phyloP scores from a whole-genome alignment of 2,797 vertebrate species.

The Smutsia temminckii region DNA sequence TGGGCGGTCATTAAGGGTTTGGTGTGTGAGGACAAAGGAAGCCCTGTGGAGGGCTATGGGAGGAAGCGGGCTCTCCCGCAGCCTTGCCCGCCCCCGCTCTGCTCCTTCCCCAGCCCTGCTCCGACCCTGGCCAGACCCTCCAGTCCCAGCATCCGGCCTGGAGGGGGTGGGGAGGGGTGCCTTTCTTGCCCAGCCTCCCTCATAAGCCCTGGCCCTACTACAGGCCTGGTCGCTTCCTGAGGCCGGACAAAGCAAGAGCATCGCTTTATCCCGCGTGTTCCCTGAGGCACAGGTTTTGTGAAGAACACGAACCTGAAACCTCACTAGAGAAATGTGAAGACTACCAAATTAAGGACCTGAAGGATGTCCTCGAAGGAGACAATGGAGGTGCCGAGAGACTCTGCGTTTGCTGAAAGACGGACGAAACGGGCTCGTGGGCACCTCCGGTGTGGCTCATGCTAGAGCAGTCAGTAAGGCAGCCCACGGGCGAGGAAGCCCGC shows the following conservation, averaged over 20 bases:
- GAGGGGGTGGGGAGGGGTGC: neutral
- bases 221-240: neutral
- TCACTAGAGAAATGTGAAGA: neutral
- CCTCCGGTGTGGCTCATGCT: no score
- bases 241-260: neutral
- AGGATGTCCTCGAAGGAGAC: neutral
- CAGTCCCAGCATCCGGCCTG: neutral
- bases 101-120: neutral
- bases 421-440: neutral
- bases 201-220: neutral
- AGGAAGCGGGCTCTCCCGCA: neutral
- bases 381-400: neutral
- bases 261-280: neutral
- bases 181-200: neutral
- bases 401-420: neutral
- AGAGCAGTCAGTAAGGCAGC: neutral
- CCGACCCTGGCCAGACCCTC: neutral
- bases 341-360: neutral
- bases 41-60: neutral
- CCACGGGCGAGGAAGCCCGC: rapidly evolving
- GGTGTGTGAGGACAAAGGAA: neutral
- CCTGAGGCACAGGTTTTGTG: neutral
- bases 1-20: neutral
- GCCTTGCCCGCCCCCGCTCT: no score
- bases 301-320: neutral